Base-by-base conservation (phyloP, 2,797 vertebrate species). In the Emys orbicularis region DNA sequence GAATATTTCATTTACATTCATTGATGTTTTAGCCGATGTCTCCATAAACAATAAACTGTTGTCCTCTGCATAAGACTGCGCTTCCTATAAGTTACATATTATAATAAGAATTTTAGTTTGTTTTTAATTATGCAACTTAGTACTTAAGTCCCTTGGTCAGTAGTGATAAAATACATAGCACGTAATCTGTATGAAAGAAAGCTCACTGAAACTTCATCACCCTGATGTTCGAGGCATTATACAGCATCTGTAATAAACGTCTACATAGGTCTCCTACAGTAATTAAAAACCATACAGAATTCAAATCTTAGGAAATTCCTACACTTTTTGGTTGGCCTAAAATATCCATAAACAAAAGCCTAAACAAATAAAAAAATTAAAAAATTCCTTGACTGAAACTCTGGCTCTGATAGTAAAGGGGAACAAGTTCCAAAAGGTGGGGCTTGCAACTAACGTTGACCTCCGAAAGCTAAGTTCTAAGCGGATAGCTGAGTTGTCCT, bases 41-140 rank as follows among this genome's bases (percentile, higher is more conserved):
- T 99, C 99, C 99, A 99, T 99, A 97, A 99, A 99, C 96, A 99
- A 98, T 98, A 99, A 99, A 97, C 99, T 99, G 99, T 99, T 99
- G 93, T 99, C 99, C 95, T 99, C 99, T 98, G 99, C 99, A 92
- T 99, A 99, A 65, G 99, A 99, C 98, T 99, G 99, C 96, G 99
- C 99, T 97, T 99, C 99, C 99, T 99, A 95, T 56, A 94, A 97
- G 16, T 93, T 83, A 47, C 44, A 77, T 49, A 74, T 74, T 57
- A 90, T 83, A 91, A 52, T 37, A 84, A 90, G 23, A 79, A 92
- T 29, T 41, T 0, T 50, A 83, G 88, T 53, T 94, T 87, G 18
- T 83, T 84, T 68, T 49, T 29, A 52, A 1, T 79, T 61, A 25
- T 50, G 10, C 37, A 76, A 79, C 16, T 37, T 83, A 29, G 44